phyloP scores from a whole-genome alignment of 2,888 invertebrate species.

The Dolomedes plantarius region DNA sequence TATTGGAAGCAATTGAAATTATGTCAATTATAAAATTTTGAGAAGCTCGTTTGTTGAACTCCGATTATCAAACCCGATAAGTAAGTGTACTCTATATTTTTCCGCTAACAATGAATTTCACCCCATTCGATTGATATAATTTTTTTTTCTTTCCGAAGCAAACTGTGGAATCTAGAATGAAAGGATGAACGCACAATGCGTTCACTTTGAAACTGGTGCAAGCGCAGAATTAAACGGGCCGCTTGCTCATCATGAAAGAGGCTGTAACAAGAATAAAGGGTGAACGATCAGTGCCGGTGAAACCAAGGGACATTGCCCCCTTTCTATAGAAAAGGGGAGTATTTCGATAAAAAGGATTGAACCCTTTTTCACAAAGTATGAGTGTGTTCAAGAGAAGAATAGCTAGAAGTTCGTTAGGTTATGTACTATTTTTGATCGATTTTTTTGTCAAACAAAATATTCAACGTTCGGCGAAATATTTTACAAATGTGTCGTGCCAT shows the following conservation, averaged over 20 bases:
- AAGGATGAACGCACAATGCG: constrained; percentile 6
- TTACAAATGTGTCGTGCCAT: too few species aligned
- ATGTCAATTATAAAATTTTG: too few species aligned
- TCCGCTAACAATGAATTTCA: too few species aligned
- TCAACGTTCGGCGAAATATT: too few species aligned
- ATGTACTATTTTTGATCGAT: background rate
- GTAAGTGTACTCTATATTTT: background rate
- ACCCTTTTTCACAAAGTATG: background rate
- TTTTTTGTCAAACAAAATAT: too few species aligned
- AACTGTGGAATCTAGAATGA: constrained; percentile 5
- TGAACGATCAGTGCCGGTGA: background rate
- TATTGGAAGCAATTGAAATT: too few species aligned
- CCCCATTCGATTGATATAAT: too few species aligned
- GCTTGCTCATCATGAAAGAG: constrained; percentile 8
- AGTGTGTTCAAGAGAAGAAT: background rate
- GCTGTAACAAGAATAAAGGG: constrained; percentile 6
- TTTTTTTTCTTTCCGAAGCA: background rate
- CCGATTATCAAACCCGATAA: too few species aligned
- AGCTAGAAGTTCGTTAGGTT: background rate
- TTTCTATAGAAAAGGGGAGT: background rate
- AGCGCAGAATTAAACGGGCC: background rate
- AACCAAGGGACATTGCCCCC: background rate
- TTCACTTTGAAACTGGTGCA: constrained; percentile 1
- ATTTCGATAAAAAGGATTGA: background rate
- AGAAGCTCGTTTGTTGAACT: too few species aligned